phyloP scores from a whole-genome alignment of 2,888 invertebrate genomes.

The Netelia inedita region DNA sequence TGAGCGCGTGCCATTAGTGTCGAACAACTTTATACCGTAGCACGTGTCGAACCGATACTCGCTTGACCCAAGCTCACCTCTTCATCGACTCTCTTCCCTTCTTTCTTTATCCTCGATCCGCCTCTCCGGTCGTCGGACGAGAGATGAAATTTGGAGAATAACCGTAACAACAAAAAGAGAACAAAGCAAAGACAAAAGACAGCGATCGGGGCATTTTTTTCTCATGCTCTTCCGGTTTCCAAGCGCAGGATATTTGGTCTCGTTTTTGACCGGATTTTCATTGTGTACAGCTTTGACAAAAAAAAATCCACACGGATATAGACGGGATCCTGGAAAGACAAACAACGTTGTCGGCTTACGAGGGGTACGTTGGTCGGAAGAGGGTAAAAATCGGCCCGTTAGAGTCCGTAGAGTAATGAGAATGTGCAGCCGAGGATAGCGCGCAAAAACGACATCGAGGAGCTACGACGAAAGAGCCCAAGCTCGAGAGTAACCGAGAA shows the following conservation, averaged over 20 bases:
- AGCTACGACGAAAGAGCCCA: constrained; percentile 4
- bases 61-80: constrained; percentile 26
- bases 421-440: constrained; percentile 58
- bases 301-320: constrained; percentile 20
- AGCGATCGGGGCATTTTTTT: constrained; percentile 41
- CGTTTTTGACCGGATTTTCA: constrained; percentile 35
- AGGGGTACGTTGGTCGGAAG: neutral
- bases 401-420: constrained; percentile 55
- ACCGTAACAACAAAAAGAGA: neutral
- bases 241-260: constrained; percentile 31
- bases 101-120: constrained; percentile 35
- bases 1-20: constrained; percentile 11
- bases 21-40: constrained; percentile 46
- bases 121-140: constrained; percentile 27
- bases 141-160: constrained; percentile 23
- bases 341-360: constrained; percentile 40
- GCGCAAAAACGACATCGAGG: constrained; percentile 28
- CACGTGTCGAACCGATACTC: constrained; percentile 3
- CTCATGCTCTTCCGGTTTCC: constrained; percentile 21
- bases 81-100: neutral
- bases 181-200: constrained; percentile 24
- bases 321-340: constrained; percentile 55
- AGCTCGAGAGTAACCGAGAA: constrained; percentile 24
- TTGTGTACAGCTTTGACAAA: neutral
- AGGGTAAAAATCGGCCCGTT: constrained; percentile 39